phyloP scores from a whole-genome alignment of 2,888 invertebrate genomes.

The Tuberolachnus salignus region DNA sequence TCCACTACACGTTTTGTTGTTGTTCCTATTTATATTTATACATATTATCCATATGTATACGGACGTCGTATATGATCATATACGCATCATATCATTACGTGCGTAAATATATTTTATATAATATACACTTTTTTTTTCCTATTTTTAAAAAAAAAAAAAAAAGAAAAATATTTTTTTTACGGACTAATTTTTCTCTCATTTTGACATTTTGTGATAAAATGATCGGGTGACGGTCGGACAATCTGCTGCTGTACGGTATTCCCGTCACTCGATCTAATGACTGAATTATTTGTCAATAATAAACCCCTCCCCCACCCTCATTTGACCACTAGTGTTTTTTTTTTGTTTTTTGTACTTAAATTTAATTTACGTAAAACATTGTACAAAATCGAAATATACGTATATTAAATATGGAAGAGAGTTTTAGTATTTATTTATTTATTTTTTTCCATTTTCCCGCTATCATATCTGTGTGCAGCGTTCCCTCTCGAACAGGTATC shows the following conservation, averaged over 20 bases:
- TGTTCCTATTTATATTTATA: conserved; percentile 49
- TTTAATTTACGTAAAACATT: conserved; percentile 7
- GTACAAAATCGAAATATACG: conserved; percentile 11
- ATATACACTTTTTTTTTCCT: conserved; percentile 23
- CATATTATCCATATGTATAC: background rate
- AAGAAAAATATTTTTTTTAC: conserved; percentile 39
- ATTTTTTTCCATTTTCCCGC: background rate
- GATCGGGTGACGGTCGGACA: conserved; percentile 39
- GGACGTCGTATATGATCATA: background rate
- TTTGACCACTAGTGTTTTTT: background rate
- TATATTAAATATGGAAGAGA: background rate
- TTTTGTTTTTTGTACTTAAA: conserved; percentile 35
- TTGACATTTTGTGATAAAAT: conserved; percentile 45
- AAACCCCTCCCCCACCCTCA: background rate
- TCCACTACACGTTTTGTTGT: conserved; percentile 10
- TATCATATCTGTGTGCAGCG: too few species aligned
- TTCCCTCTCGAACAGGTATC: too few species aligned
- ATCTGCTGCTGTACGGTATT: background rate
- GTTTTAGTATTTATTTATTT: background rate
- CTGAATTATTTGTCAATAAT: conserved; percentile 43
- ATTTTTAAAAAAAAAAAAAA: conserved; percentile 24
- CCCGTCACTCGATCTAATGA: conserved; percentile 39
- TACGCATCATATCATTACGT: background rate
- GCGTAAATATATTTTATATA: background rate
- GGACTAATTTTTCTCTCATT: conserved; percentile 41